phyloP scores from a whole-genome alignment of 2,113 vertebrate species.

The Platysternon megacephalum region DNA sequence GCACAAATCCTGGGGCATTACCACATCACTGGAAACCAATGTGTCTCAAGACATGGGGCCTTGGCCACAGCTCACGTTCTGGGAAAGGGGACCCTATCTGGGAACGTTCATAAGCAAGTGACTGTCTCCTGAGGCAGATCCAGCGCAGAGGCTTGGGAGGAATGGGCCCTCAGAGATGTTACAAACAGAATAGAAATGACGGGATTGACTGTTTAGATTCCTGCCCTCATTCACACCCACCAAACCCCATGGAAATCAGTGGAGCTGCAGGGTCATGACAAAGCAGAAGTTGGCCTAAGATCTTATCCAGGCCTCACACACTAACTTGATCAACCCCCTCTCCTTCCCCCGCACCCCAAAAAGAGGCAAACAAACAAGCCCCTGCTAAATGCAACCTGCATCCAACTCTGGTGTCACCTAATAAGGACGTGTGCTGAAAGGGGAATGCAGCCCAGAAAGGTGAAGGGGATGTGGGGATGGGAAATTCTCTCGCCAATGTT shows the following conservation, averaged over 20 bases:
- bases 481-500: background rate
- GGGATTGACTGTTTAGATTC: background rate
- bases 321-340: background rate
- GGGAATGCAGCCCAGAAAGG: background rate
- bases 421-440: background rate
- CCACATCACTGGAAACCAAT: constrained; percentile 24
- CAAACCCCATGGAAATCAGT: background rate
- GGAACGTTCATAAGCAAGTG: constrained; percentile 49
- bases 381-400: background rate
- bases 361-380: background rate
- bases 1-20: constrained; percentile 39
- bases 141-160: constrained; percentile 30
- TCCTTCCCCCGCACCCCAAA: background rate
- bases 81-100: constrained; percentile 53
- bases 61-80: constrained; percentile 59
- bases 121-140: constrained; percentile 12
- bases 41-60: background rate
- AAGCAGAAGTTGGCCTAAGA: background rate
- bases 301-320: background rate
- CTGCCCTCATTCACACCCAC: background rate
- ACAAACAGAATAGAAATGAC: background rate
- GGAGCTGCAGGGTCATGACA: background rate
- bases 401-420: background rate
- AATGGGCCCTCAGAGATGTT: background rate
- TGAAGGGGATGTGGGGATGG: fast-evolving